Conservation (phyloP, 2,888 invertebrate genomes). For the Branchipolynoe longqiensis region DNA sequence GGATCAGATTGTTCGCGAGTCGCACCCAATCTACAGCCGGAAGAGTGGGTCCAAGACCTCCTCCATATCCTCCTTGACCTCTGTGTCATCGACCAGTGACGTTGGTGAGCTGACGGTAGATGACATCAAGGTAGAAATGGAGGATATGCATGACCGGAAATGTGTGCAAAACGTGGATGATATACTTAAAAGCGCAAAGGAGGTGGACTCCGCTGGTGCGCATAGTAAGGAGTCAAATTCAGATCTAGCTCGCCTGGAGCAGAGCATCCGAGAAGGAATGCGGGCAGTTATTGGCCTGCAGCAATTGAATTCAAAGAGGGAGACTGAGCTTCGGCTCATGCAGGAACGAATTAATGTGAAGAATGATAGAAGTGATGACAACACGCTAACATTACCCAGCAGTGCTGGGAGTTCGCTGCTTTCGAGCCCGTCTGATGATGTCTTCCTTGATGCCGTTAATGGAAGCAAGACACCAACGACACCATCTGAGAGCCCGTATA, state of each 20-base stretch:
- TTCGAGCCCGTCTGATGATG: constrained; percentile 63
- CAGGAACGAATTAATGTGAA: background rate
- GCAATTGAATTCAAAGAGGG: constrained; percentile 37
- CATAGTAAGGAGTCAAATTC: background rate
- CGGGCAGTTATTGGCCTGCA: constrained; percentile 45
- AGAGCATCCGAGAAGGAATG: constrained; percentile 53
- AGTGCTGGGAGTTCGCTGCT: constrained; percentile 49
- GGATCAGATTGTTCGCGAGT: constrained; percentile 36
- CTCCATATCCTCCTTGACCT: constrained; percentile 34
- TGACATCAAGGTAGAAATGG: constrained; percentile 26
- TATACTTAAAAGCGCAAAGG: background rate
- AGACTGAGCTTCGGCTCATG: constrained; percentile 26
- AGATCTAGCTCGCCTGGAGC: constrained; percentile 22
- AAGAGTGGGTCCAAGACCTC: constrained; percentile 53
- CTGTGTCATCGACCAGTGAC: constrained; percentile 44
- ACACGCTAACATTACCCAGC: constrained; percentile 40
- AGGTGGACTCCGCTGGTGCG: background rate
- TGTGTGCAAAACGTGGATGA: background rate
- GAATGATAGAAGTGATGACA: constrained; percentile 3
- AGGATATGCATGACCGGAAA: background rate
- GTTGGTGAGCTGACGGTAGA: constrained; percentile 43
- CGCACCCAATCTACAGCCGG: constrained; percentile 34
- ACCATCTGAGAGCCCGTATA: constrained; percentile 63
- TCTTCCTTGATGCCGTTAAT: constrained; percentile 62
- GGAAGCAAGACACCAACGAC: constrained; percentile 55